Evolutionary conservation across 2,113 vertebrate genomes (phyloP).

Genomic region (Gadus chalcogrammus): DNA sequence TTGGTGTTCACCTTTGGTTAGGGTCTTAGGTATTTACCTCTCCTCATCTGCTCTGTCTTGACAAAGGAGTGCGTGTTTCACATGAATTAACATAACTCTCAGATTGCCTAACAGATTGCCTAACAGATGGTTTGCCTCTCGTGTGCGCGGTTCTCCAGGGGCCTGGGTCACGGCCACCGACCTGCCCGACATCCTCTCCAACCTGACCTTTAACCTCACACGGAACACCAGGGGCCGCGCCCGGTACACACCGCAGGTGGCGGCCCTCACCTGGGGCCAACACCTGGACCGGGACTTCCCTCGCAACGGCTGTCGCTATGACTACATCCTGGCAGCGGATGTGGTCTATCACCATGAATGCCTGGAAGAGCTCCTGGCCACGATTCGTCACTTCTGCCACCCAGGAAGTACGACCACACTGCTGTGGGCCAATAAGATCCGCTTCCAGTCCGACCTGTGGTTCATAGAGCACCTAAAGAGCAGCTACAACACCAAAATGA

Average conservation of each 20-base stretch:
- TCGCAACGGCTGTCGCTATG: slow-evolving; percentile 67
- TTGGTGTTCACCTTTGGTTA: no score
- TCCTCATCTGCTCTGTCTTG: neutral
- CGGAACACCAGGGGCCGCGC: slow-evolving; percentile 75
- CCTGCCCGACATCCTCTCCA: slow-evolving; percentile 82
- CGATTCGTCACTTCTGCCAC: slow-evolving; percentile 82
- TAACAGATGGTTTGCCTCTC: neutral
- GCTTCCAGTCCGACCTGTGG: slow-evolving; percentile 82
- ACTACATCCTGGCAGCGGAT: slow-evolving; percentile 86
- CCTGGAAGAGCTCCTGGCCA: slow-evolving; percentile 77
- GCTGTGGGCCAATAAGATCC: slow-evolving; percentile 90
- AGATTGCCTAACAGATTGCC: neutral
- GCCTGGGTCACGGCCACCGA: slow-evolving; percentile 89
- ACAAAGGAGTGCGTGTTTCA: neutral
- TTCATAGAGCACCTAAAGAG: slow-evolving; percentile 77
- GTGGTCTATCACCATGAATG: slow-evolving; percentile 84
- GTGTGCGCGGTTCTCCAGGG: slow-evolving; percentile 65
- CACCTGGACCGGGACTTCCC: slow-evolving; percentile 76
- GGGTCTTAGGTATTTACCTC: no score
- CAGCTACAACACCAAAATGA: slow-evolving; percentile 74
- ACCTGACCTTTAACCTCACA: slow-evolving; percentile 84
- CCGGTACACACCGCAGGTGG: slow-evolving; percentile 80
- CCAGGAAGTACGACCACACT: slow-evolving; percentile 74
- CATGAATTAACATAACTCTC: neutral
- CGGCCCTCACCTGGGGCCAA: slow-evolving; percentile 82